Evolutionary conservation across 1,140 invertebrate species (phyloP).

Genomic region (Drosophila melanogaster): Release_6_plus_ISO1_MT NT_033777.3:15913501-15914000

Average conservation of each 20-base stretch:
- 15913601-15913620: slow-evolving; percentile 17
- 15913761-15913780: slow-evolving; percentile 17
- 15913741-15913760: slow-evolving; percentile 65
- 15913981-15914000: slow-evolving; percentile 79
- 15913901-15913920: slow-evolving; percentile 38
- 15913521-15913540: slow-evolving; percentile 45
- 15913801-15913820: slow-evolving; percentile 7
- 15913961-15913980: slow-evolving; percentile 37
- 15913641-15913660: slow-evolving; percentile 19
- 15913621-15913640: slow-evolving; percentile 4
- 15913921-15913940: slow-evolving; percentile 49
- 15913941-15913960: slow-evolving; percentile 61
- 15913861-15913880: slow-evolving; percentile 63
- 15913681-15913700: slow-evolving; percentile 80
- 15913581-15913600: slow-evolving; percentile 22
- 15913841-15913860: slow-evolving; percentile 79
- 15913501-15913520: slow-evolving; percentile 45
- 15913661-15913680: slow-evolving; percentile 56
- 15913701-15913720: slow-evolving; percentile 67
- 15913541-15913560: slow-evolving; percentile 67
- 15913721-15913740: slow-evolving; percentile 77
- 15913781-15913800: slow-evolving; percentile 7
- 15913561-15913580: slow-evolving; percentile 78
- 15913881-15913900: slow-evolving; percentile 28
- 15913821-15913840: slow-evolving; percentile 51